These are phyloP conservation scores for Nesometra sesokonis DNA, from an alignment of 35 echinoderm and acorn worm genomes.

Conservation along the genomic window DNA sequence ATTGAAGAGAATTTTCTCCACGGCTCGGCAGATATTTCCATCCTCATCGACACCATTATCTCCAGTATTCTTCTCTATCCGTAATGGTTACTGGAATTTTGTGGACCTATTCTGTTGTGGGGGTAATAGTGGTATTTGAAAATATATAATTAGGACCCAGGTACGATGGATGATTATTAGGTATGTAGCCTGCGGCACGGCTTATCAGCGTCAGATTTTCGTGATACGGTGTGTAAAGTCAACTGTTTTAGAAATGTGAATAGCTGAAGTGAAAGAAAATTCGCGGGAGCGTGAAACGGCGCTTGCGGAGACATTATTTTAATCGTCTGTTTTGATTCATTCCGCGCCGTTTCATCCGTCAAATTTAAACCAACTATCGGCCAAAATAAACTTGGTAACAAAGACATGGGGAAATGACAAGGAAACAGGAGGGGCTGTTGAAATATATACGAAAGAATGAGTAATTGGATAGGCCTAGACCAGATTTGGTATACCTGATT, in stretches of 20 bases:
- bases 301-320: neutral
- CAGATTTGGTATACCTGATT: neutral
- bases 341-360: neutral
- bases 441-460: neutral
- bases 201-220: neutral
- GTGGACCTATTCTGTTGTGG: no score
- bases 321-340: neutral
- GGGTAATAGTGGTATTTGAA: no score
- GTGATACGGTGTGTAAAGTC: neutral
- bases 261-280: neutral
- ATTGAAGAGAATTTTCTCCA: no score
- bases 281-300: neutral
- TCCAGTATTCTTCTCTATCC: no score
- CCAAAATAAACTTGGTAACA: neutral
- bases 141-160: no score
- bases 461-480: neutral
- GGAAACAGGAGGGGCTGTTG: neutral
- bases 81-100: no score
- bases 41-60: no score
- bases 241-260: neutral
- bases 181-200: neutral
- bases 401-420: neutral
- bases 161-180: neutral
- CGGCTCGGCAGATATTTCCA: no score
- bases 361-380: neutral